Conservation (phyloP, 64 coral and sea anemone species). For the Montipora foliosa region DNA sequence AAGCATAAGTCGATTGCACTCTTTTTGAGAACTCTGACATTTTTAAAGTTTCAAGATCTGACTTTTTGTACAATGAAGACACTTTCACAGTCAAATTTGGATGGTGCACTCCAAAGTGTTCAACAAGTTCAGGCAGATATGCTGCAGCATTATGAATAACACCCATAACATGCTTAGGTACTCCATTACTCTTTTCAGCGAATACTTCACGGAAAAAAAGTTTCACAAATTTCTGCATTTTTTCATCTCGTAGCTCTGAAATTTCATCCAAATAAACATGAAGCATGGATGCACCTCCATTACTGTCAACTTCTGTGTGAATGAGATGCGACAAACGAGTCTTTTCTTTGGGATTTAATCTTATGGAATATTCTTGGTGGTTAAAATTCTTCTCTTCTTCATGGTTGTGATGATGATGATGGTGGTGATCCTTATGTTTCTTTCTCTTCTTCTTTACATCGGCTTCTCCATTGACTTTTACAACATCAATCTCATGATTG, state of each 20-base stretch:
- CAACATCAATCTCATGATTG: slow-evolving; percentile 26
- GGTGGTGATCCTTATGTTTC: slow-evolving; percentile 68
- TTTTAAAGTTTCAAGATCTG: slow-evolving; percentile 92
- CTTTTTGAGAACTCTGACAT: slow-evolving; percentile 83
- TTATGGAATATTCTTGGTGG: slow-evolving; percentile 80
- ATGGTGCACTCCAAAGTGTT: slow-evolving; percentile 87
- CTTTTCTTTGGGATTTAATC: slow-evolving; percentile 91
- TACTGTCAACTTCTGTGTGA: slow-evolving; percentile 84
- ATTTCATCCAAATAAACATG: slow-evolving; percentile 95
- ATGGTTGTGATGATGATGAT: slow-evolving; percentile 77
- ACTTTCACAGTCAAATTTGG: slow-evolving; percentile 91
- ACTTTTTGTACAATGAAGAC: slow-evolving; percentile 87
- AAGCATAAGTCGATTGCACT: slow-evolving; percentile 84
- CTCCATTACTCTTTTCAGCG: slow-evolving; percentile 78
- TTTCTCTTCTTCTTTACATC: slow-evolving; percentile 90
- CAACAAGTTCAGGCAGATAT: slow-evolving; percentile 91
- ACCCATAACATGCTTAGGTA: slow-evolving; percentile 89
- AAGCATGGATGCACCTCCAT: slow-evolving; percentile 90
- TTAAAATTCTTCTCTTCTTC: slow-evolving; percentile 83
- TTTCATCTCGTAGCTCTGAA: slow-evolving; percentile 79
- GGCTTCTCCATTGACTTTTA: slow-evolving; percentile 68
- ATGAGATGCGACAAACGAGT: slow-evolving; percentile 90
- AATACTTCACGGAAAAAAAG: slow-evolving; percentile 94
- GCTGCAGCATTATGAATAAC: slow-evolving; percentile 89
- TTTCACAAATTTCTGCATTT: slow-evolving; percentile 96